Base-by-base conservation (phyloP, 2,888 invertebrate genomes). In the Drosophila macrospina region DNA sequence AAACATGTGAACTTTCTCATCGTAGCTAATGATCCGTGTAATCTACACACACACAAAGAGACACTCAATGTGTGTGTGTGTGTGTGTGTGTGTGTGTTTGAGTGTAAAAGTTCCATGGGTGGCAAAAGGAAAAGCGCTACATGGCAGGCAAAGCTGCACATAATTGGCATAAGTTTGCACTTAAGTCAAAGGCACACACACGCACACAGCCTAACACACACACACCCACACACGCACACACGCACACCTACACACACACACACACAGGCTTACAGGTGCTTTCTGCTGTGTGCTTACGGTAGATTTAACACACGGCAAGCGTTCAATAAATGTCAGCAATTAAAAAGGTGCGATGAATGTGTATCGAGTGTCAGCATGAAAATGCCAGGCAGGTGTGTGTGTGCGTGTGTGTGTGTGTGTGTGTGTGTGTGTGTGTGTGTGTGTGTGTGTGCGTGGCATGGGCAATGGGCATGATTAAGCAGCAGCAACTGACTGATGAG, bases 81-180 rank as follows among this genome's bases (percentile, higher is more conserved):
- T 39, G 16, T 13, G 16, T 0, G 6, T 30, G 5, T 5, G 34
- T 45, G 24, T 34, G 1, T 39, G 16, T 13, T 8, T 28, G 45
- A 28, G 42, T 24, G 51, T 59, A 32, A 70, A 70, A 59, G 56
- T 62, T 37, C 32, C 11, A 47, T 16, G 20, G 6, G 24, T 24
- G 13, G 44, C 16, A 30, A 20, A 39, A 30, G 56, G 7, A 4
- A 28, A 52, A 61, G 39, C 32, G 73, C 28, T 54, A 62, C 32
- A 41, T 36, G 69, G 48, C 74, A 20, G 70, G 75, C 60, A 72
- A 70, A 75, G 78, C 78, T 76, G 65, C 65, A 73, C 71, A 80
- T 82, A 82, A 82, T 84, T 82, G 81, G 81, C 81, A 84, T 82
- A 82, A 85, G 82, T 85, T 83, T 82, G 86, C 83, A 82, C 82